Evolutionary conservation across 2,888 invertebrate genomes (phyloP), one percentile per base, ranked within the genome.

Genomic region (Octonoba sinensis): DNA sequence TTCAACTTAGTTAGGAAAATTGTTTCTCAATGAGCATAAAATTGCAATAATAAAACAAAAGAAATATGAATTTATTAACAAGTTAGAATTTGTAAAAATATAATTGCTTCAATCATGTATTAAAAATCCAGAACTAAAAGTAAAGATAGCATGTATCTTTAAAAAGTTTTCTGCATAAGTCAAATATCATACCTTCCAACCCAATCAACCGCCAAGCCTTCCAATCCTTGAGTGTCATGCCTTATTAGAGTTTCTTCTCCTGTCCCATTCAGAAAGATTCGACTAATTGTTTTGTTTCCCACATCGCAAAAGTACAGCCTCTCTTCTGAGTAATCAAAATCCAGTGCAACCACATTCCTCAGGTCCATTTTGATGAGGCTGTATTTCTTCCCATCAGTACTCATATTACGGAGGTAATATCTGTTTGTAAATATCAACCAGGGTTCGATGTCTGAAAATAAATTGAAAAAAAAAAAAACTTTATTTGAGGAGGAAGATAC

Each of bases 201-300:
- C 99, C 99, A 99, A 89, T 99, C 99, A 12, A 99, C 91, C 0
- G 97, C 94, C 64, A 99, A 93, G 13, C 99, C 99, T 90, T 99
- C 99, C n/a, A 99, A 91, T 1, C 97, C 97, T 86, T 96, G 95
- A 0, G 96, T 96, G 87, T 97, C 96, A 87, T 97, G 97, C 60
- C 95, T 91, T 60, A 98, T 93, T 0, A 97, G 93, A 0, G 95
- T 92, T 89, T 96, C 95, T 0, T 92, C 91, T 0, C 93, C 92
- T 13, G 89, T 89, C 20, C 88, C 91, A 83, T 90, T 87, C 27
- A 88, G 82, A 54, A 86, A 86, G 65, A 89, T 93, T 86, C 95
- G 91, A 89, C 93, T 96, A 83, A 98, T 97, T 0, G 95, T 96
- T 89, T 97, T 97, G 0, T 96, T 96, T 0, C 95, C 96, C 0